phyloP scores from a whole-genome alignment of 2,113 vertebrate genomes.

The Forbesichthys agassizii region DNA sequence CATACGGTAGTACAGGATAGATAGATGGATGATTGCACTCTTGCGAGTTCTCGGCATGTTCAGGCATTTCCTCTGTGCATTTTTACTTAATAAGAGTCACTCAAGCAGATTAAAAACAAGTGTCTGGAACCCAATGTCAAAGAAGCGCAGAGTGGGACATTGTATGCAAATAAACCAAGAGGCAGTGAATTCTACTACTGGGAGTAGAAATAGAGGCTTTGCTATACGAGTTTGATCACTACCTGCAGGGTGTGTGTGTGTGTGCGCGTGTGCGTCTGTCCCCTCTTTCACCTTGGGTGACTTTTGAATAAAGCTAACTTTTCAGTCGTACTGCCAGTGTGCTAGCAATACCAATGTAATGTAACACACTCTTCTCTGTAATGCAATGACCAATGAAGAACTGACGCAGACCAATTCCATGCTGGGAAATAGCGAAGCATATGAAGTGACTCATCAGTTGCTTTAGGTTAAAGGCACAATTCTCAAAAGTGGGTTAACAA shows the following conservation, averaged over 20 bases:
- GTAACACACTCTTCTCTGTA: no score
- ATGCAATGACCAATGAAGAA: no score
- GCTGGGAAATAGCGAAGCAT: no score
- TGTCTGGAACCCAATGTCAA: constrained; percentile 33
- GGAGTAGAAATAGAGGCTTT: constrained; percentile 40
- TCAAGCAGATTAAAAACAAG: constrained; percentile 29
- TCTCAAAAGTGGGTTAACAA: no score
- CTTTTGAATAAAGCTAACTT: constrained; percentile 50
- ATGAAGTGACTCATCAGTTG: no score
- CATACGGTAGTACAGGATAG: not conserved
- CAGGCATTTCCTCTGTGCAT: constrained; percentile 4
- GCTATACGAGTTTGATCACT: constrained; percentile 45
- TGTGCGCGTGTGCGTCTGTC: constrained; percentile 7
- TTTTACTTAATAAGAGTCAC: constrained; percentile 14
- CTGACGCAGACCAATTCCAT: no score
- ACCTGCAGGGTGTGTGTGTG: constrained; percentile 40
- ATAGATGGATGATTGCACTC: constrained; percentile 18
- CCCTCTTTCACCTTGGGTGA: constrained; percentile 40
- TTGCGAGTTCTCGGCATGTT: not conserved
- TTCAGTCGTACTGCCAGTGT: not conserved
- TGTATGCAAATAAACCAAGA: constrained; percentile 36
- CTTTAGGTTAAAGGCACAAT: no score
- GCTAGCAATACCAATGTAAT: no score
- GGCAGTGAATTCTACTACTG: constrained; percentile 30
- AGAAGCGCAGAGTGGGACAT: constrained; percentile 13